Conservation (phyloP, 2,888 invertebrate genomes). For the Caenorhabditis angaria region DNA sequence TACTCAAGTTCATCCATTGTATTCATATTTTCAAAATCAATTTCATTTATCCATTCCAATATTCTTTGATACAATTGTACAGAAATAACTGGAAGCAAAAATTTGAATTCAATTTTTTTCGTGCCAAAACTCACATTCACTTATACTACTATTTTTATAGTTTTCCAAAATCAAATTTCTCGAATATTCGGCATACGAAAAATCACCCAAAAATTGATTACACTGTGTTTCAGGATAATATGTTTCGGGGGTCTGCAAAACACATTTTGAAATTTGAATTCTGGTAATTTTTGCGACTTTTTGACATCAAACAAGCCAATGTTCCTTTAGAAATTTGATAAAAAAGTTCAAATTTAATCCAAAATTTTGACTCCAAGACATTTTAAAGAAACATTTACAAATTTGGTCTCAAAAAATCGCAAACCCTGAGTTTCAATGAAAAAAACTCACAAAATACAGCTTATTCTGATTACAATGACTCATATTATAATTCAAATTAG, state of each 20-base stretch:
- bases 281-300: too few species aligned
- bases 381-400: too few species aligned
- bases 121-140: background rate
- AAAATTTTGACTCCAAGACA: too few species aligned
- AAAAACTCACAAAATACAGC: background rate
- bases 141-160: background rate
- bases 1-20: constrained; percentile 9
- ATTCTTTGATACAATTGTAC: constrained; percentile 7
- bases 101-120: background rate
- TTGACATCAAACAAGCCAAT: background rate
- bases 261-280: background rate
- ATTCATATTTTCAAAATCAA: constrained; percentile 10
- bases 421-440: background rate
- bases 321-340: background rate
- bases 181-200: background rate
- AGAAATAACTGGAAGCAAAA: background rate
- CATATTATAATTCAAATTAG: background rate
- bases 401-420: too few species aligned
- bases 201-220: background rate
- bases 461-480: background rate
- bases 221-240: background rate
- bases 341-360: too few species aligned
- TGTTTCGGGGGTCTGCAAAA: background rate
- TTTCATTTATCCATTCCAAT: background rate
- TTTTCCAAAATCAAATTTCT: background rate